Conservation (phyloP, 2,888 invertebrate species). For the Zeuzera pyrina region DNA sequence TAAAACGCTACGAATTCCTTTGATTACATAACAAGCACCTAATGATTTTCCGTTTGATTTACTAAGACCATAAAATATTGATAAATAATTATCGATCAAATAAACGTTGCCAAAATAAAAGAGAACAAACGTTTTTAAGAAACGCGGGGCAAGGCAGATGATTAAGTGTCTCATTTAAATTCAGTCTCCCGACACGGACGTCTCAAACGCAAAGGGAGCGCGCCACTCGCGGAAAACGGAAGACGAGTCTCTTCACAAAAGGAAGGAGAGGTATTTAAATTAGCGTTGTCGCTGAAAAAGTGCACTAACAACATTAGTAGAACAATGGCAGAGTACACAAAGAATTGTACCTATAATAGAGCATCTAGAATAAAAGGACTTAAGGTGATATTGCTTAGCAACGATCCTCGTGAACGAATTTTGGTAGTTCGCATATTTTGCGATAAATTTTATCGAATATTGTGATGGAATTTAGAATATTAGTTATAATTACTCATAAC, state of each 20-base stretch:
- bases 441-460: no score
- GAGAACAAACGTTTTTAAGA: constrained; percentile 62
- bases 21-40: no score
- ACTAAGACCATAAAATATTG: no score
- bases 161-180: constrained; percentile 74
- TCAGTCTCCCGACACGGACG: constrained; percentile 65
- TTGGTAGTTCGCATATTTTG: no score
- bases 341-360: constrained; percentile 39
- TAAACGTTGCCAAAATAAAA: constrained; percentile 47
- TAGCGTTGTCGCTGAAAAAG: constrained; percentile 70
- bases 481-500: no score
- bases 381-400: no score
- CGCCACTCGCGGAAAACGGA: constrained; percentile 65
- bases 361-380: neutral
- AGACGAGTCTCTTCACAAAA: constrained; percentile 67
- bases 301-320: constrained; percentile 72
- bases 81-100: constrained; percentile 26
- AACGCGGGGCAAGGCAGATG: constrained; percentile 62
- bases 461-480: no score
- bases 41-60: no score
- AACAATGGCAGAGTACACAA: constrained; percentile 63
- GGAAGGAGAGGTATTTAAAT: constrained; percentile 70
- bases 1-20: no score
- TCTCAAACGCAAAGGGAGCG: constrained; percentile 66
- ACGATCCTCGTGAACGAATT: no score